Base-by-base conservation (phyloP, 2,797 vertebrate genomes). In the Pagetopsis macropterus region DNA sequence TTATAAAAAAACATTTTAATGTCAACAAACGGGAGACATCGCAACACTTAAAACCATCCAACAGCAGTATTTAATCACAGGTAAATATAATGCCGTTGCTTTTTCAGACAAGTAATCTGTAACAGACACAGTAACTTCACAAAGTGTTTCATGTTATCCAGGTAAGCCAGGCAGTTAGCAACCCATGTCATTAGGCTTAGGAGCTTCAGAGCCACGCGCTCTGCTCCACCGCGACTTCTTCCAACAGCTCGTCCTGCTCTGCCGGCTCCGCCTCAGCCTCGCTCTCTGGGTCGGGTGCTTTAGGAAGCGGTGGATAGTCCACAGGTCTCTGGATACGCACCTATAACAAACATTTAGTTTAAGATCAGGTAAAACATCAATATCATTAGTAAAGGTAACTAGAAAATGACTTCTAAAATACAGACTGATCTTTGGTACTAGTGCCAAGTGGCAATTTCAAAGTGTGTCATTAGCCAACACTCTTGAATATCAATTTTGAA, bases 161-260 rank as follows among this genome's bases (percentile, higher is more conserved):
- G 45, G 23, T 15, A 19, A 17, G n/a, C 45, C 3, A 33, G 57
- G 37, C 37, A 23, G 43, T 74, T 70, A 61, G 15, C 21, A 78
- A 67, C 68, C 63, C 40, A 17, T 64, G 19, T 49, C 27, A 11
- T 21, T 27, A 59, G 60, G 71, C 76, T 67, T 15, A 2, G 17
- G 51, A 37, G 66, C 5, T 65, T 92, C 85, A 93, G 51, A 92
- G 87, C 81, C 80, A 92, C 0, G 88, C 70, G 4, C 82, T 93
- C 57, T 73, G 87, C 41, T 63, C 78, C 14, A 6, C 74, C 5
- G 70, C 55, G 0, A 79, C 0, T 67, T 17, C 15, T 0, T 87
- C 76, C 74, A 95, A 85, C 31, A 95, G 90, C 0, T 94, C 93
- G 0, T 92, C 88, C 52, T 82, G 85, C 73, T 94, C 95, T 6